Evolutionary conservation across 2,113 vertebrate species (phyloP).

Genomic region (Lasiurus borealis): DNA sequence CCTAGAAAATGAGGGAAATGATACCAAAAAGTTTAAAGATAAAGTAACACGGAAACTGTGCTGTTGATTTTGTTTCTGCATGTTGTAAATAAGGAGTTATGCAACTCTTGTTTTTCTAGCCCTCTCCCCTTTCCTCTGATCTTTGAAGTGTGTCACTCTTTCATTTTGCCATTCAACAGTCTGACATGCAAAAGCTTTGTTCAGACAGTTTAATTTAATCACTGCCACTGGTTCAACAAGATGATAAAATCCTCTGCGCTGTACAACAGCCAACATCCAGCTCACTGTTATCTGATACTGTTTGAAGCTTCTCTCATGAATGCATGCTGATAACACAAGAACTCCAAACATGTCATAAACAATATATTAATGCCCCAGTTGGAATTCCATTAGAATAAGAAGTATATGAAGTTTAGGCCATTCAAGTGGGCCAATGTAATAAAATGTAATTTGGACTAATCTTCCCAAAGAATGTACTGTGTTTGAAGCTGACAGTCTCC

Average conservation of each 20-base stretch:
- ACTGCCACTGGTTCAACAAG: constrained; percentile 96
- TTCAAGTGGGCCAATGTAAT: constrained; percentile 93
- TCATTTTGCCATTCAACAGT: constrained; percentile 94
- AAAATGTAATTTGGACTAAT: constrained; percentile 99
- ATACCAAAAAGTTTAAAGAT: constrained; percentile 10
- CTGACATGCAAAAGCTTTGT: constrained; percentile 98
- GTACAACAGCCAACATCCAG: constrained; percentile 93
- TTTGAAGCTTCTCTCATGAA: constrained; percentile 95
- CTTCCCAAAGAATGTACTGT: constrained; percentile 94
- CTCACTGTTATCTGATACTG: constrained; percentile 95
- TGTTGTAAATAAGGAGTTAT: constrained; percentile 79
- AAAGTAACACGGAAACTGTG: constrained; percentile 50
- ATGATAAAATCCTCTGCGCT: constrained; percentile 93
- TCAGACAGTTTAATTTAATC: constrained; percentile 99
- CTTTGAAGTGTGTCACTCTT: constrained; percentile 92
- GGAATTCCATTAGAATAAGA: constrained; percentile 95
- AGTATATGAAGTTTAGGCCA: constrained; percentile 93
- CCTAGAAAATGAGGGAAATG: background rate
- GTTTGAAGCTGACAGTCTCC: constrained; percentile 97
- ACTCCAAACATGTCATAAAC: constrained; percentile 97
- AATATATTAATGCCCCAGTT: constrained; percentile 93
- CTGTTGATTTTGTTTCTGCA: constrained; percentile 71
- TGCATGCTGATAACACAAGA: constrained; percentile 92
- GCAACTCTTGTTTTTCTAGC: constrained; percentile 73
- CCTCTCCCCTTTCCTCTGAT: constrained; percentile 87